Percentiles rank a stretch among this genome's conserved stretches.
Conservation (phyloP, 2,888 invertebrate species). For the Cheiracanthium punctorium region DNA sequence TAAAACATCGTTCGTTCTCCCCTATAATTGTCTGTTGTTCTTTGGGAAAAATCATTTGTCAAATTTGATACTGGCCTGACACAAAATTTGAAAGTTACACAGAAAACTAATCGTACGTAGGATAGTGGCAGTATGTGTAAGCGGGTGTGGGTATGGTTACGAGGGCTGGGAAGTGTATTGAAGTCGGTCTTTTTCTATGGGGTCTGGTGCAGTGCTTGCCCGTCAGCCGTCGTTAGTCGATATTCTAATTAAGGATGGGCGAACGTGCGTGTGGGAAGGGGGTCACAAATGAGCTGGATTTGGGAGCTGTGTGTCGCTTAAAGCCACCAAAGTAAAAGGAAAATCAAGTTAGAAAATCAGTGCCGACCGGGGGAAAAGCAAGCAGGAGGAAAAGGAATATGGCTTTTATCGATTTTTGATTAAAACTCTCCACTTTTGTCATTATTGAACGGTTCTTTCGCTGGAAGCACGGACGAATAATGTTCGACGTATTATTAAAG, state of each 20-base stretch:
- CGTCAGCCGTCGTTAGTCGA: constrained; percentile 37
- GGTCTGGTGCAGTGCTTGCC: not conserved
- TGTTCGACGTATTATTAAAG: constrained; percentile 69
- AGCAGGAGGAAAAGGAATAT: constrained; percentile 64
- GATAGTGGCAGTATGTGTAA: not conserved
- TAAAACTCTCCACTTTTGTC: constrained; percentile 67
- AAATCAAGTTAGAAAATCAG: constrained; percentile 69
- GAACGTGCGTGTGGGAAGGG: not conserved
- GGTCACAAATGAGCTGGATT: constrained; percentile 64
- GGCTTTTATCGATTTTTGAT: constrained; percentile 69
- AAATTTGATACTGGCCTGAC: not conserved
- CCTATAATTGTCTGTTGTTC: not conserved
- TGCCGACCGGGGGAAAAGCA: constrained; percentile 46
- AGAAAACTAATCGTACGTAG: not conserved
- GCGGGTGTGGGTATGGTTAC: not conserved
- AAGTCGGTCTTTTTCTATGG: constrained; percentile 2
- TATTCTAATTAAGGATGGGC: constrained; percentile 65
- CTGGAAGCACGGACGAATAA: constrained; percentile 58
- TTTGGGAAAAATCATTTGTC: constrained; percentile 8
- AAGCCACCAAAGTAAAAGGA: constrained; percentile 64
- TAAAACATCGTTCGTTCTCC: not conserved
- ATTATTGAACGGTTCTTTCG: constrained; percentile 66
- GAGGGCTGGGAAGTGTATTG: not conserved
- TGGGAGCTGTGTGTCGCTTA: constrained; percentile 46
- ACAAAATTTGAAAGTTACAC: not conserved